Conservation (phyloP, 2,888 invertebrate species). For the Plagodis dolabraria region DNA sequence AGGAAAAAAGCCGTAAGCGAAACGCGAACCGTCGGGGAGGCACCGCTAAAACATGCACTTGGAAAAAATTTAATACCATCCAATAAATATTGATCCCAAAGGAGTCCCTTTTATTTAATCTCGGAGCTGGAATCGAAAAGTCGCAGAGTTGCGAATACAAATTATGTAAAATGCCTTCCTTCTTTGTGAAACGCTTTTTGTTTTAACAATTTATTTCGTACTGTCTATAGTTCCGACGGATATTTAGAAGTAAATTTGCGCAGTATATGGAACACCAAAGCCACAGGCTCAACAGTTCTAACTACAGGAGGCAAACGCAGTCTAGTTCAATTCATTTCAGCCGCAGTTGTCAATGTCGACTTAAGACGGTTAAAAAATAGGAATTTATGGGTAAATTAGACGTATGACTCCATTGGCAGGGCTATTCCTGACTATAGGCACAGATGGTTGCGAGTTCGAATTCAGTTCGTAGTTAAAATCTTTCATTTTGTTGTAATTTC, state of each 20-base stretch:
- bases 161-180: conserved; percentile 81
- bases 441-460: no score
- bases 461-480: no score
- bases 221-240: conserved; percentile 69
- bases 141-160: conserved; percentile 79
- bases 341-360: no score
- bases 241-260: conserved; percentile 73
- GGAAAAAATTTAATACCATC: conserved; percentile 81
- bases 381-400: no score
- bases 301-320: no score
- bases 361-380: no score
- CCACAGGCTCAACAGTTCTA: no score
- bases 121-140: conserved; percentile 77
- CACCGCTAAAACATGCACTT: conserved; percentile 79
- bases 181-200: conserved; percentile 76
- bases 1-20: conserved; percentile 51
- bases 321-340: no score
- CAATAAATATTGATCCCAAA: conserved; percentile 84
- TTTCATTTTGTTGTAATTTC: no score
- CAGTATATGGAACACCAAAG: conserved; percentile 41
- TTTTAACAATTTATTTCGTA: conserved; percentile 79
- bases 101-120: conserved; percentile 83
- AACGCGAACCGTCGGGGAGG: conserved; percentile 71
- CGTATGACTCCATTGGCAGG: no score
- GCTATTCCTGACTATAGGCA: no score